A percentile compares a stretch with the other conserved stretches of the same genome.
These are phyloP conservation scores for Phenganax subtilis DNA, from an alignment of 92 coral and sea anemone genomes.

Conservation along the genomic window DNA sequence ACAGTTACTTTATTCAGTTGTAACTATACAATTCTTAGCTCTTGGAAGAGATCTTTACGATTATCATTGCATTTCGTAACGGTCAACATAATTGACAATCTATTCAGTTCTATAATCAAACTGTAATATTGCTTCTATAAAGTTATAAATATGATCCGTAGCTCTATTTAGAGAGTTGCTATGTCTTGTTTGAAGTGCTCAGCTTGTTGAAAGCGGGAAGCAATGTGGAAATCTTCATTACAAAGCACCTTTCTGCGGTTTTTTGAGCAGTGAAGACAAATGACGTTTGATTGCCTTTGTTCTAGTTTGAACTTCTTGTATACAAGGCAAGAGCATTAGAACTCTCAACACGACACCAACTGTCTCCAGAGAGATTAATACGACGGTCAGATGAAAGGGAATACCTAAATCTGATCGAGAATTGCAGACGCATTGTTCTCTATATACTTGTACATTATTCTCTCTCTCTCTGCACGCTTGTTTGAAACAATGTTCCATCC, in stretches of 20 bases:
- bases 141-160: not conserved
- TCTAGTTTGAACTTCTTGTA: not conserved
- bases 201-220: not conserved
- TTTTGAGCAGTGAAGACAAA: not conserved
- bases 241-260: not conserved
- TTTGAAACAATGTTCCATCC: not conserved
- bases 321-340: not conserved
- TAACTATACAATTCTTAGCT: no score
- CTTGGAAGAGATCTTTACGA: no score
- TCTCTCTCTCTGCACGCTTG: not conserved
- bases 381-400: conserved; percentile 20
- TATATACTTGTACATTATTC: not conserved
- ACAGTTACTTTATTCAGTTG: no score
- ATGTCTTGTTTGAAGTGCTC: not conserved
- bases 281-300: conserved; percentile 17
- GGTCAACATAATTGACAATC: no score
- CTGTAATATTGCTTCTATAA: not conserved
- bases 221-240: conserved; percentile 10
- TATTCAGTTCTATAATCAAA: no score
- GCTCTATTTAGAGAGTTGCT: not conserved
- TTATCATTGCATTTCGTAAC: no score
- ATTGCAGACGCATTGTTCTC: conserved; percentile 6
- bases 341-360: not conserved
- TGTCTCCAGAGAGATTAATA: not conserved
- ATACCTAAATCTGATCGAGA: not conserved